Evolutionary conservation across 1,140 invertebrate genomes (phyloP).

Genomic region (Laupala kohalensis): DNA sequence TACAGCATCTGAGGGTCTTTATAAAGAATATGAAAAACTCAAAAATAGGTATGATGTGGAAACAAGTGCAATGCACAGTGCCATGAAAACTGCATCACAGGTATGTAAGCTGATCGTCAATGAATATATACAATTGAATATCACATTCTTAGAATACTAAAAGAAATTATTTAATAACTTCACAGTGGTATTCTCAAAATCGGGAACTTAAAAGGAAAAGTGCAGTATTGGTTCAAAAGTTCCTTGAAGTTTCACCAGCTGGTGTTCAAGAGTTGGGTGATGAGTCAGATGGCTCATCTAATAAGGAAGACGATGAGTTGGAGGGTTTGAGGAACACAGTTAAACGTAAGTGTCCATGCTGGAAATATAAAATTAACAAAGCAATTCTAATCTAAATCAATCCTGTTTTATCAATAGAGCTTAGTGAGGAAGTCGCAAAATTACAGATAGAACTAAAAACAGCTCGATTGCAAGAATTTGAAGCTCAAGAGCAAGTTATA

Average conservation of each 20-base stretch:
- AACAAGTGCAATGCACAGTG: slow-evolving; percentile 49
- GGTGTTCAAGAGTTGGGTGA: slow-evolving; percentile 19
- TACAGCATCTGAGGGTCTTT: slow-evolving; percentile 53
- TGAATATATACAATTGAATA: no score
- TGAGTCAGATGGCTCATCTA: slow-evolving; percentile 31
- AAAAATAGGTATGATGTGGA: slow-evolving; percentile 58
- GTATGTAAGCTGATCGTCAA: no score
- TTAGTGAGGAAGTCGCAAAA: slow-evolving; percentile 46
- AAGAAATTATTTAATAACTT: slow-evolving; percentile 5
- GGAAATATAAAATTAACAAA: neutral
- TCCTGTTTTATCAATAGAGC: slow-evolving; percentile 25
- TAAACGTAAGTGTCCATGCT: slow-evolving; percentile 25
- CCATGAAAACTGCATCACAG: slow-evolving; percentile 36
- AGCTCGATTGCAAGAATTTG: slow-evolving; percentile 50
- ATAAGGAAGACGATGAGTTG: slow-evolving; percentile 45
- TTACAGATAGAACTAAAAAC: slow-evolving; percentile 51
- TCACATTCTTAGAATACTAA: no score
- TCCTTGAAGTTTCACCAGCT: slow-evolving; percentile 22
- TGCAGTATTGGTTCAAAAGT: slow-evolving; percentile 40
- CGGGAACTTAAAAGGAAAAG: slow-evolving; percentile 50
- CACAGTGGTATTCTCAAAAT: slow-evolving; percentile 60
- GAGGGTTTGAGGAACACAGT: slow-evolving; percentile 52
- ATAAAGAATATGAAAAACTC: slow-evolving; percentile 55
- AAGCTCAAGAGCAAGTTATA: slow-evolving; percentile 45
- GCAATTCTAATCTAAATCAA: neutral